A percentile compares a stretch with the other conserved stretches of the same genome.
phyloP scores from a whole-genome alignment of 2,113 vertebrate species.

The Serinus canaria region DNA sequence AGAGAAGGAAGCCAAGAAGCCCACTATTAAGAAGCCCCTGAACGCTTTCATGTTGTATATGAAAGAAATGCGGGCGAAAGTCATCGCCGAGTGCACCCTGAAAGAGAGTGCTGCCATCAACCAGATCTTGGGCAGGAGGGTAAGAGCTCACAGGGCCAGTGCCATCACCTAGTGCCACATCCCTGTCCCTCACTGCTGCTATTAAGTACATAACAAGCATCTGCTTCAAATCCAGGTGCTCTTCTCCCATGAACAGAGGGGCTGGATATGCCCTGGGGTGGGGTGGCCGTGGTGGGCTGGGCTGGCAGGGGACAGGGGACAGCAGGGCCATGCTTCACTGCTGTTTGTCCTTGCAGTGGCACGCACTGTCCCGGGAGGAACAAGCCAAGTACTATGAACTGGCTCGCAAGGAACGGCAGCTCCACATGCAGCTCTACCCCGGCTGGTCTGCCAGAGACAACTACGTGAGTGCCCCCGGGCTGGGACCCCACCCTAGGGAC shows the following conservation, averaged over 20 bases:
- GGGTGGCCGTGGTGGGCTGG: accelerated
- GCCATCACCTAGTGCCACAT: accelerated
- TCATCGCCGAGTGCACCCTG: constrained; percentile 97
- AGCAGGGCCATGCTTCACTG: background rate
- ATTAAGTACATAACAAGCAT: accelerated
- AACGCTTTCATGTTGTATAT: constrained; percentile 99
- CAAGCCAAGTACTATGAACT: constrained; percentile 99
- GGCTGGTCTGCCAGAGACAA: constrained; percentile 98
- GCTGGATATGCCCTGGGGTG: accelerated
- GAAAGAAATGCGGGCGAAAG: constrained; percentile 99
- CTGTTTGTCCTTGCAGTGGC: constrained; percentile 81
- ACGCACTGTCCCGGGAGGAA: constrained; percentile 94
- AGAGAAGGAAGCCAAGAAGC: constrained; percentile 97
- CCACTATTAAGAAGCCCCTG: constrained; percentile 97
- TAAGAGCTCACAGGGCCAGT: constrained; percentile 56
- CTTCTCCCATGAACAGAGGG: accelerated
- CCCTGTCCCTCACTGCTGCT: background rate
- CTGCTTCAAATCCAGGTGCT: background rate
- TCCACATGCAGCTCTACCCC: constrained; percentile 98
- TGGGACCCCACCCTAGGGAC: background rate
- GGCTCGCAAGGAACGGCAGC: constrained; percentile 96
- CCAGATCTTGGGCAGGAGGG: constrained; percentile 96
- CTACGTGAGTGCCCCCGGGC: constrained; percentile 83
- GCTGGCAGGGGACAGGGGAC: background rate
- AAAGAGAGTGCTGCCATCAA: constrained; percentile 99